Evolutionary conservation across 2,113 vertebrate genomes (phyloP).

Genomic region (Cervus canadensis): DNA sequence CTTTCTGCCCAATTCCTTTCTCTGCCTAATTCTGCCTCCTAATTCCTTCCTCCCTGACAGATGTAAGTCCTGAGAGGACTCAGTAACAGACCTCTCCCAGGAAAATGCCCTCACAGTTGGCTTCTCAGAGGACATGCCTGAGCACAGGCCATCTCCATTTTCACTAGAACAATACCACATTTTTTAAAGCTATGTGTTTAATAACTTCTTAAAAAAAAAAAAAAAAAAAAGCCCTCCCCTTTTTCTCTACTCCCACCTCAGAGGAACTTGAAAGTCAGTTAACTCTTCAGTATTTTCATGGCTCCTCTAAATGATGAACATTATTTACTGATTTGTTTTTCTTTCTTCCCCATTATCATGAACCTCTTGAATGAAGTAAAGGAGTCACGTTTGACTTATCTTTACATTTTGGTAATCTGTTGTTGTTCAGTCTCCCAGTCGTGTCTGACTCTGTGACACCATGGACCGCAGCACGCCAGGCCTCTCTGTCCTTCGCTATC

Average conservation of each 20-base stretch:
- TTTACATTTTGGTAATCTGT: background rate
- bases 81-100: background rate
- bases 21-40: accelerated
- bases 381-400: background rate
- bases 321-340: background rate
- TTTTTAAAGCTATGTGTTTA: background rate
- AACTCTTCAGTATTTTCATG: background rate
- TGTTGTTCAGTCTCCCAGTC: background rate
- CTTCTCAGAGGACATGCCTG: background rate
- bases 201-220: background rate
- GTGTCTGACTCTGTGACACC: background rate
- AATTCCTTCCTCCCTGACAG: background rate
- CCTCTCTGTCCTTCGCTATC: background rate
- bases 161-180: background rate
- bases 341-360: background rate
- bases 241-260: background rate
- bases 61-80: accelerated
- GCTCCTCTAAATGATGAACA: background rate
- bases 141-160: background rate
- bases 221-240: background rate
- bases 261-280: background rate
- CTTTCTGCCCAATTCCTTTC: background rate
- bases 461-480: background rate
- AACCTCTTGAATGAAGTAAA: background rate
- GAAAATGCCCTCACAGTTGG: background rate